Evolutionary conservation across 2,888 invertebrate genomes (phyloP), one percentile per base, ranked within the genome.

Genomic region (Pachliopta kotzebuea): DNA sequence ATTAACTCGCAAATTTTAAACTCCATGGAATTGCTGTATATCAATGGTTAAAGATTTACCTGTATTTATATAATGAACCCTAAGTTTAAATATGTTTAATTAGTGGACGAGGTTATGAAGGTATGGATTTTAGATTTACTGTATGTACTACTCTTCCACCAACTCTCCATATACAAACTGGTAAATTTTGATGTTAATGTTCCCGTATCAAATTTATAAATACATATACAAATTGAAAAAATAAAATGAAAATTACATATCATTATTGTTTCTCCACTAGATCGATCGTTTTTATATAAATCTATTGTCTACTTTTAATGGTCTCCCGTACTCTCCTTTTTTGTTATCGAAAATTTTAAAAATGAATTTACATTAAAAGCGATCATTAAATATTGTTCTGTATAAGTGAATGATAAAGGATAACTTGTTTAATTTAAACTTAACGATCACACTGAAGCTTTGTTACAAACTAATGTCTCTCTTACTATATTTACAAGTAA

Each of bases 401-500:
- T 45, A 8, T 57, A 23, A 24, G 18, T 45, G 18, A 9, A 57
- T 18, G 4, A 20, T n/a, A 49, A 49, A 9, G n/a, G 45, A 45
- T 45, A 45, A 45, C 17, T 49, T 49, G 20, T 49, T 7, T 2
- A 49, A 62, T 21, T 18, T 50, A n/a, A 31, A n/a, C n/a, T 14
- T 31, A 60, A 49, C 31, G 37, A 57, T 63, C 57, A 63, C 62
- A 53, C 37, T 26, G 26, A 60, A 60, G 60, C 64, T 54, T 54
- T 11, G 31, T 50, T 58, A 60, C 20, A 20, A 52, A 56, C 29
- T 58, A 42, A 64, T 56, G 31, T 26, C 14, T 37, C 52, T 58
- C 55, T 61, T 62, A 60, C 54, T 57, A 61, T 53, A 18, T 62
- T 63, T 70, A 71, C 26, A 42, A 23, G 18, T 49, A 79, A 88